phyloP scores from a whole-genome alignment of 2,113 vertebrate genomes.

The Dromas ardeola region DNA sequence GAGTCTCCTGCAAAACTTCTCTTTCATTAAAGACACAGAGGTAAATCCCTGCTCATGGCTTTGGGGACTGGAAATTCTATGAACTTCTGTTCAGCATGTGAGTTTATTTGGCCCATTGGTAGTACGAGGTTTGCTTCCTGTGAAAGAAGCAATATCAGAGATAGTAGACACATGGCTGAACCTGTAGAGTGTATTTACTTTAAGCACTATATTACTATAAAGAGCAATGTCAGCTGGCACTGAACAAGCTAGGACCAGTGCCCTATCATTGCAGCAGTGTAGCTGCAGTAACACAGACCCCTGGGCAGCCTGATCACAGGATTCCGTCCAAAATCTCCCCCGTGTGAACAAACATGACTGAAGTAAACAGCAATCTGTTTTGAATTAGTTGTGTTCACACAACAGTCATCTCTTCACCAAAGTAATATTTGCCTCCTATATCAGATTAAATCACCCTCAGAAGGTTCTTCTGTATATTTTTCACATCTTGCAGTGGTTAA shows the following conservation, averaged over 20 bases:
- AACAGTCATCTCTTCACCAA: not conserved
- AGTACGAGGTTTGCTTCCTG: not conserved
- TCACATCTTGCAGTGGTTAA: not conserved
- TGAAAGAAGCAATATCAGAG: not conserved
- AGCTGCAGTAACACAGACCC: not conserved
- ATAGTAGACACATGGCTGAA: not conserved
- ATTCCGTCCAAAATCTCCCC: not conserved
- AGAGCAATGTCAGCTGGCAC: not conserved
- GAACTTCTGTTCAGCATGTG: not conserved
- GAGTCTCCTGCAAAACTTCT: not conserved
- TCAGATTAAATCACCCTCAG: not conserved
- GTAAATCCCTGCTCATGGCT: not conserved
- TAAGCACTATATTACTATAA: not conserved
- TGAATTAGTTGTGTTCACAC: not conserved
- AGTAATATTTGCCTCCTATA: not conserved
- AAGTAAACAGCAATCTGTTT: not conserved
- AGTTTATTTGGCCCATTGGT: not conserved
- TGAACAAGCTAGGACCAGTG: not conserved
- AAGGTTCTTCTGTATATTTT: not conserved
- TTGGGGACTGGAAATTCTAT: not conserved
- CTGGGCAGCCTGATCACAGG: not conserved
- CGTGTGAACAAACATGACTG: not conserved
- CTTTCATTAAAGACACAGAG: not conserved
- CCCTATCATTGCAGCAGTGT: not conserved
- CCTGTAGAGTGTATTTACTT: not conserved